Percentiles rank a stretch among this genome's conserved stretches.
phyloP scores from a whole-genome alignment of 2,113 vertebrate species.

The Cepphus grylle region DNA sequence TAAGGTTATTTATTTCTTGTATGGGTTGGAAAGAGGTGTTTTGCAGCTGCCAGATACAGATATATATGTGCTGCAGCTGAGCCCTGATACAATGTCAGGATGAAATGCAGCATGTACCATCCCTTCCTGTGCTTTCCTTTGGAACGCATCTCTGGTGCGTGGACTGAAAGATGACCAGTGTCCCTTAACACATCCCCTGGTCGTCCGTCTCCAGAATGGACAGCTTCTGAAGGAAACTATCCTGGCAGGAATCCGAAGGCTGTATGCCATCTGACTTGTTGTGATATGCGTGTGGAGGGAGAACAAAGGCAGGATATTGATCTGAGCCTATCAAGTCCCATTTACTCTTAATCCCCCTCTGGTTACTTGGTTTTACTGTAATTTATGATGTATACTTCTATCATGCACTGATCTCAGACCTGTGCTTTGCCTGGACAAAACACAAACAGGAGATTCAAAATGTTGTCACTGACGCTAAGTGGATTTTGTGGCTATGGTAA shows the following conservation, averaged over 20 bases:
- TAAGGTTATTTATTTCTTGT: not conserved
- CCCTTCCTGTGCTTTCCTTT: not conserved
- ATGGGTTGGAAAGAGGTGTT: not conserved
- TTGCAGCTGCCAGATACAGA: not conserved
- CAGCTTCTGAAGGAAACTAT: not conserved
- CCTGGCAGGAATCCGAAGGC: not conserved
- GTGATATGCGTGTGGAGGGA: not conserved
- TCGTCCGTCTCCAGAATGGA: not conserved
- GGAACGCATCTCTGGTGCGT: not conserved
- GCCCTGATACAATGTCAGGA: not conserved
- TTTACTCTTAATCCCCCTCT: not conserved
- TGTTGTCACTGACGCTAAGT: not conserved
- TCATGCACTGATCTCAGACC: not conserved
- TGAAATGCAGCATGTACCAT: not conserved
- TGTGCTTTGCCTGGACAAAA: not conserved
- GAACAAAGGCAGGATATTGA: not conserved
- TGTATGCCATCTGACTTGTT: not conserved
- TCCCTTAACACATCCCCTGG: not conserved
- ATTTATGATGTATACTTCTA: not conserved
- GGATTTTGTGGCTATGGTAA: not conserved
- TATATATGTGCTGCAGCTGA: not conserved
- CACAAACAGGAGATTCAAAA: not conserved
- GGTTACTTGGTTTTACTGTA: not conserved
- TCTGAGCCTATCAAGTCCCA: not conserved
- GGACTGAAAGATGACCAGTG: not conserved